Conservation (phyloP, 2,888 invertebrate genomes). For the Diploptera punctata region DNA sequence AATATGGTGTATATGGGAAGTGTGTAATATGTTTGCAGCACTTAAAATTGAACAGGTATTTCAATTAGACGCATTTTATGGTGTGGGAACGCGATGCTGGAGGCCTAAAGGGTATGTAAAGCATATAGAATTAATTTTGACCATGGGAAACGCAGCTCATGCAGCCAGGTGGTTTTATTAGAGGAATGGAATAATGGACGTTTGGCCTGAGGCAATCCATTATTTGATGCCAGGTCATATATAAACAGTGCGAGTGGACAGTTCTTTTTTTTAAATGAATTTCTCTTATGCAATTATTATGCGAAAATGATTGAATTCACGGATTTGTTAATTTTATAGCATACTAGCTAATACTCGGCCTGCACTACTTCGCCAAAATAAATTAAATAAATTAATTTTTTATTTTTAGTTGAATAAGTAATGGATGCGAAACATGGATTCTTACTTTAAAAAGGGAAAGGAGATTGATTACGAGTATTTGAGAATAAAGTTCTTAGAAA, state of each 20-base stretch:
- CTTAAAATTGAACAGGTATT: background rate
- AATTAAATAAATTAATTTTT: no score
- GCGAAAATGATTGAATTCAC: no score
- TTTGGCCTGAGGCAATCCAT: background rate
- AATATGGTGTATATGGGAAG: background rate
- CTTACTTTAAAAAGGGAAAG: no score
- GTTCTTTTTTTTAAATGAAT: no score
- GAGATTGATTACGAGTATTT: no score
- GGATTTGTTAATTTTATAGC: no score
- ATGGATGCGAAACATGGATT: no score
- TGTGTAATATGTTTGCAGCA: background rate
- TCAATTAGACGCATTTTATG: background rate
- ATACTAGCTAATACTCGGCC: no score
- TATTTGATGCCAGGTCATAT: constrained; percentile 5
- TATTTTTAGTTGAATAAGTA: no score
- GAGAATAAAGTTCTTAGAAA: no score
- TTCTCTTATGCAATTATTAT: no score
- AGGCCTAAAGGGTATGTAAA: background rate
- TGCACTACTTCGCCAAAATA: no score
- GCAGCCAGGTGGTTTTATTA: constrained; percentile 13
- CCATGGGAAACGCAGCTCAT: background rate
- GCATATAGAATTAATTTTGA: constrained; percentile 7
- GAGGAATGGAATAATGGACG: background rate
- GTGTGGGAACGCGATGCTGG: background rate
- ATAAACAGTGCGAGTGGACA: background rate